Conservation (phyloP, 2,797 vertebrate species). For the Lycodopsis pacificus region DNA sequence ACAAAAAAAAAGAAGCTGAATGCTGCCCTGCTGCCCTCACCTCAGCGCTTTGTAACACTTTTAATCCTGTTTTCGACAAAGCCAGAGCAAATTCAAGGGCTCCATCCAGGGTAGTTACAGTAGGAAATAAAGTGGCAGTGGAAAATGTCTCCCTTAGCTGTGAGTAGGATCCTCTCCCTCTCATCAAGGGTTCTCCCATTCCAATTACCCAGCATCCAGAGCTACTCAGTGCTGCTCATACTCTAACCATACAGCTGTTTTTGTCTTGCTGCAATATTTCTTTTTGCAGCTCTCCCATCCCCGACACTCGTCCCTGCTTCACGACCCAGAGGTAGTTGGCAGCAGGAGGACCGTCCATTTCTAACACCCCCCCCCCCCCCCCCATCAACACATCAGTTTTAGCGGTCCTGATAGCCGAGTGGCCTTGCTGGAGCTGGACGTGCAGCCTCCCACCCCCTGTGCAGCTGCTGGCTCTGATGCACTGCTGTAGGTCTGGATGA, state of each 20-base stretch:
- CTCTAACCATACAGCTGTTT: slow-evolving; percentile 36
- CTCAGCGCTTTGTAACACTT: slow-evolving; percentile 6
- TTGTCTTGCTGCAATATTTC: slow-evolving; percentile 34
- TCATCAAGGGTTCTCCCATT: slow-evolving; percentile 55
- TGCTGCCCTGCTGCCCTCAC: slow-evolving; percentile 13
- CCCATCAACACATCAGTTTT: slow-evolving; percentile 74
- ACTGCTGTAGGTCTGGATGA: slow-evolving; percentile 42
- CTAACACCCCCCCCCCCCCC: slow-evolving; percentile 76
- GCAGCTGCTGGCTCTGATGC: slow-evolving; percentile 43
- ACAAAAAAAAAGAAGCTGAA: background rate
- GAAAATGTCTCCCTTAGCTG: slow-evolving; percentile 50
- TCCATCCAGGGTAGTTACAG: slow-evolving; percentile 23
- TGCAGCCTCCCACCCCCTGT: slow-evolving; percentile 42
- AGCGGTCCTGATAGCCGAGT: slow-evolving; percentile 70
- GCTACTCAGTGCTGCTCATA: slow-evolving; percentile 39
- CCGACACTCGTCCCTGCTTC: slow-evolving; percentile 32
- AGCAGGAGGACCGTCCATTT: slow-evolving; percentile 65
- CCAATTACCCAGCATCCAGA: slow-evolving; percentile 64
- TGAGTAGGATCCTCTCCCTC: slow-evolving; percentile 42
- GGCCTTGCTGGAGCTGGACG: slow-evolving; percentile 47
- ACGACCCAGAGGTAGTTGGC: slow-evolving; percentile 73
- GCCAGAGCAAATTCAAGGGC: slow-evolving; percentile 28
- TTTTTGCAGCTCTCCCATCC: slow-evolving; percentile 8
- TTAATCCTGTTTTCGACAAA: background rate
- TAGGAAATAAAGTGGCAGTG: slow-evolving; percentile 38